Conservation (phyloP, 2,888 invertebrate species). For the Chironomus riparius region DNA sequence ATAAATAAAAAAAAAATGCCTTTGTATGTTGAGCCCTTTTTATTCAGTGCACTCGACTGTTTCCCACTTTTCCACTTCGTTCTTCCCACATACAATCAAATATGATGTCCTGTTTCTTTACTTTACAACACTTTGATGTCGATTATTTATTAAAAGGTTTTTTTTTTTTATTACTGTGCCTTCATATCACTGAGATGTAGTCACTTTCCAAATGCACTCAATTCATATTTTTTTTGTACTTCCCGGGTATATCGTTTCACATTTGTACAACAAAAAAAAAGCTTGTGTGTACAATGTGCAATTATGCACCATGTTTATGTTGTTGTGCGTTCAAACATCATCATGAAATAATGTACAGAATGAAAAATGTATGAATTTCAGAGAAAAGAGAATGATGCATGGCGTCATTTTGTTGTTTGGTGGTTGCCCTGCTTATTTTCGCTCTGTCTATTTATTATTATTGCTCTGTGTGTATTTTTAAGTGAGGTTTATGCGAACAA, state of each 20-base stretch:
- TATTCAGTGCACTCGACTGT: neutral
- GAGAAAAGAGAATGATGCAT: conserved; percentile 21
- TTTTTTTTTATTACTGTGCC: neutral
- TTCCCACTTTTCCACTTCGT: neutral
- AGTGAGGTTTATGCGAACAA: neutral
- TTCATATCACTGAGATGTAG: too few relatives aligned
- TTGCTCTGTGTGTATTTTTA: too few relatives aligned
- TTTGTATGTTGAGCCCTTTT: neutral
- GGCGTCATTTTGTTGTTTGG: conserved; percentile 20
- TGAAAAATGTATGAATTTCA: too few relatives aligned
- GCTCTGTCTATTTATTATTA: neutral
- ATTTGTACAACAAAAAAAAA: too few relatives aligned
- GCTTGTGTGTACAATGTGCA: neutral
- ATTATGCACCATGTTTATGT: neutral
- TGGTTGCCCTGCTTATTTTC: conserved; percentile 8
- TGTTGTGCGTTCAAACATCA: neutral
- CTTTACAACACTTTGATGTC: too few relatives aligned
- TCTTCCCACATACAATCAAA: neutral
- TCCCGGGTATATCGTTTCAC: too few relatives aligned
- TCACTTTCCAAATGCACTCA: neutral
- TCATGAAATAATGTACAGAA: neutral
- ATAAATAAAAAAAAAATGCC: neutral
- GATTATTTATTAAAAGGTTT: too few relatives aligned
- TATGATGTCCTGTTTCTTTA: conserved; percentile 17
- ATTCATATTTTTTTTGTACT: neutral